Conservation (phyloP, 2,888 invertebrate genomes). For the Amphipoea lucens region DNA sequence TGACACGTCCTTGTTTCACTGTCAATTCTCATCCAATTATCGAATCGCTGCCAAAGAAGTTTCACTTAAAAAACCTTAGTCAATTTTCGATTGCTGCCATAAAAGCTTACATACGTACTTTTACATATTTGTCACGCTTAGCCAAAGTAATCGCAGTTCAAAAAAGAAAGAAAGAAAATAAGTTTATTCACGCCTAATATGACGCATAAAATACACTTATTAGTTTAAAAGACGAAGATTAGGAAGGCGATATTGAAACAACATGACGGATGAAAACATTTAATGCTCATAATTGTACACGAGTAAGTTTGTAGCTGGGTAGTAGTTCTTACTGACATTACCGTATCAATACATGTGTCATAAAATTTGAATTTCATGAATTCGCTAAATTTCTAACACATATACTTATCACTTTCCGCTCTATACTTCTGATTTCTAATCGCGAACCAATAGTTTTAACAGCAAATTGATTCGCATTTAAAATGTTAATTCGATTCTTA, state of each 20-base stretch:
- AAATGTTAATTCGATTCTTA: slow-evolving; percentile 82
- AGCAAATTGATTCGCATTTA: slow-evolving; percentile 80
- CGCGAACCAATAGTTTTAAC: slow-evolving; percentile 68
- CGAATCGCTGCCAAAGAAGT: no score
- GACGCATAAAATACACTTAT: no score
- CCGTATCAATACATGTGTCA: background rate
- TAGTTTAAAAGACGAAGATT: background rate
- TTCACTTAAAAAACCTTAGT: background rate
- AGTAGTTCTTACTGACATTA: background rate
- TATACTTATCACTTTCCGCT: background rate
- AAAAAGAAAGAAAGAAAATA: no score
- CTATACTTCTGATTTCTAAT: slow-evolving; percentile 24
- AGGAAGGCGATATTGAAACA: no score
- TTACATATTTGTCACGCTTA: background rate
- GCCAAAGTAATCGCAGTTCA: background rate
- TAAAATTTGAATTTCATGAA: no score
- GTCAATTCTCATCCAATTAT: no score
- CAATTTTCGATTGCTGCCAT: background rate
- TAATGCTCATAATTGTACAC: no score
- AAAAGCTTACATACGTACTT: background rate
- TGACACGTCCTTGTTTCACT: no score
- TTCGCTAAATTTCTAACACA: background rate
- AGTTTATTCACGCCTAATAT: no score
- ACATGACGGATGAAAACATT: no score
- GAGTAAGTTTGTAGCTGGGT: no score